phyloP scores from a whole-genome alignment of 2,113 vertebrate species.

The Hippolais icterina region DNA sequence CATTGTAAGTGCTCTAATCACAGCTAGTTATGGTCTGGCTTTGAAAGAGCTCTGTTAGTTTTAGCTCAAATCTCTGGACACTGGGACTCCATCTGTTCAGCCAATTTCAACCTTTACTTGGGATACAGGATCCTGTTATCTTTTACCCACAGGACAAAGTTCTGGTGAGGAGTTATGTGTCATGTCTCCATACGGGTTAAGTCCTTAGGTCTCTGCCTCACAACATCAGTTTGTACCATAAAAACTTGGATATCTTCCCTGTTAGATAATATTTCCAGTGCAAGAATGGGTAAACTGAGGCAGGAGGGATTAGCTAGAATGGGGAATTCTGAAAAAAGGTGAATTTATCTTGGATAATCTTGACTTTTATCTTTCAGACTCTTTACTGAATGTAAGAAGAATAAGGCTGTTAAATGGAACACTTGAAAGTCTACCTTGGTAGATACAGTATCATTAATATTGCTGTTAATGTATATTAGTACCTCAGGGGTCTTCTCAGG shows the following conservation, averaged over 20 bases:
- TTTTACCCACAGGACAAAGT: not conserved
- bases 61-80: not conserved
- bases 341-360: not conserved
- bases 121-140: not conserved
- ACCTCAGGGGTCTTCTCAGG: not conserved
- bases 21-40: not conserved
- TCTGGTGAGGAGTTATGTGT: not conserved
- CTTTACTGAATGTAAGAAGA: not conserved
- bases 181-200: not conserved
- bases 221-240: not conserved
- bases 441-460: not conserved
- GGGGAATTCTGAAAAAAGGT: not conserved
- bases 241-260: not conserved
- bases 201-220: not conserved
- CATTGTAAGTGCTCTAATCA: conserved; percentile 4
- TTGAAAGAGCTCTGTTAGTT: not conserved
- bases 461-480: not conserved
- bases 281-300: not conserved
- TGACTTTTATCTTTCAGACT: not conserved
- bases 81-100: not conserved
- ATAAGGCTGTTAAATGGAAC: not conserved
- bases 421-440: not conserved
- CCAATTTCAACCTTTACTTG: not conserved
- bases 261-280: not conserved
- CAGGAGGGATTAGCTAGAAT: not conserved